Evolutionary conservation across 2,113 vertebrate species (phyloP).

Genomic region (Sander lucioperca): DNA sequence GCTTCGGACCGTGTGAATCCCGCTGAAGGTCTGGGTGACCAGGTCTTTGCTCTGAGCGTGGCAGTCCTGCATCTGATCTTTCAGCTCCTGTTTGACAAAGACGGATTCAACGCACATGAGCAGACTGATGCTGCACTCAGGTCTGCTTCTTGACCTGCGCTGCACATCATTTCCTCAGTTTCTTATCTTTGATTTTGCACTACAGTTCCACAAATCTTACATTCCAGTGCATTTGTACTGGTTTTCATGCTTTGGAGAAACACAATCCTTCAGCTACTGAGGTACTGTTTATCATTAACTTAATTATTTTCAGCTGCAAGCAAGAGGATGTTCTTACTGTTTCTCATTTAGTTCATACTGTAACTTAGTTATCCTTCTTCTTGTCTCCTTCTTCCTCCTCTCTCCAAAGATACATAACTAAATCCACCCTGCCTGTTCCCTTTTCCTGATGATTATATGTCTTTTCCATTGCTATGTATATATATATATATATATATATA

Average conservation of each 20-base stretch:
- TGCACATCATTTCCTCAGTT: neutral
- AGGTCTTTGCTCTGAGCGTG: conserved; percentile 81
- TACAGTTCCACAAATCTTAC: too few relatives aligned
- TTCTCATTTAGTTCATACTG: too few relatives aligned
- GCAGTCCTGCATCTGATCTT: conserved; percentile 84
- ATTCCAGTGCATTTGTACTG: neutral
- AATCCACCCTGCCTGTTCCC: neutral
- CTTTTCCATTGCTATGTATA: too few relatives aligned
- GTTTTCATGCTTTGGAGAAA: neutral
- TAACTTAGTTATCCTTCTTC: neutral
- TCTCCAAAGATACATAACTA: neutral
- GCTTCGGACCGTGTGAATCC: conserved; percentile 85
- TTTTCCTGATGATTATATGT: neutral
- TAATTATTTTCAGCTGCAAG: too few relatives aligned
- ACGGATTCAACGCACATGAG: neutral
- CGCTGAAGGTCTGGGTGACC: conserved; percentile 81
- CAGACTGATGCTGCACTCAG: neutral
- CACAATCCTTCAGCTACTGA: neutral
- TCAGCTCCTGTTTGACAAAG: conserved; percentile 71
- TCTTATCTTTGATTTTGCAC: neutral
- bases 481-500: too few relatives aligned
- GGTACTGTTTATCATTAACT: neutral
- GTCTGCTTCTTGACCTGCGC: neutral
- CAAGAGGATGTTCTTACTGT: neutral
- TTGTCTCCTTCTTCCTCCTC: neutral